Evolutionary conservation across 2,888 invertebrate genomes (phyloP).

Genomic region (Pachydiplax longipennis): DNA sequence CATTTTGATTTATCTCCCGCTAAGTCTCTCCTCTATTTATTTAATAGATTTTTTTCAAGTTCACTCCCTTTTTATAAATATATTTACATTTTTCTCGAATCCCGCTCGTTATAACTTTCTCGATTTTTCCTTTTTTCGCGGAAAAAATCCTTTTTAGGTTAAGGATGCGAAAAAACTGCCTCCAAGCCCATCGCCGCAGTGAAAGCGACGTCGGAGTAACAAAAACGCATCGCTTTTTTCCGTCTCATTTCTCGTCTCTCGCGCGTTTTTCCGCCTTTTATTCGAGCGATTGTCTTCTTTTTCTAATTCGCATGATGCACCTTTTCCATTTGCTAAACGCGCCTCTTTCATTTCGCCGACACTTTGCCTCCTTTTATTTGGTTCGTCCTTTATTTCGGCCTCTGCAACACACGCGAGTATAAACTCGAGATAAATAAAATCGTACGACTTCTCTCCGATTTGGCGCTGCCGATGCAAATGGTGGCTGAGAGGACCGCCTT

Average conservation of each 20-base stretch:
- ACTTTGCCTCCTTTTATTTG: neutral
- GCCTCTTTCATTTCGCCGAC: neutral
- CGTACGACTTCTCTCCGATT: neutral
- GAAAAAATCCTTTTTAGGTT: neutral
- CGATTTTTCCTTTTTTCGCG: neutral
- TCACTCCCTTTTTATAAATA: neutral
- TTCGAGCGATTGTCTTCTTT: neutral
- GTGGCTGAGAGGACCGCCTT: neutral
- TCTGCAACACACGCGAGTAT: neutral
- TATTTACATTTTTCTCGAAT: neutral
- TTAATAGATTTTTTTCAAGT: neutral
- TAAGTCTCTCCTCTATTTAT: too few relatives aligned
- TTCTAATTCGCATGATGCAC: conserved; percentile 22
- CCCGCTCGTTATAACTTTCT: neutral
- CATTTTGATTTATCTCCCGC: neutral
- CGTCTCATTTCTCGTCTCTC: neutral
- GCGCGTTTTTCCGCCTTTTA: neutral
- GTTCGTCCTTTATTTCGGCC: neutral
- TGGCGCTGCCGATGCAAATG: neutral
- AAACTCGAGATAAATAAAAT: neutral
- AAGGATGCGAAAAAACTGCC: neutral
- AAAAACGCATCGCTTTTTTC: conserved; percentile 14
- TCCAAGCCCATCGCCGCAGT: neutral
- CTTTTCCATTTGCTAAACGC: conserved; percentile 13
- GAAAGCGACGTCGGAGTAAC: neutral